phyloP scores from a whole-genome alignment of 2,888 invertebrate genomes.

The Nemotelus pantherinus region DNA sequence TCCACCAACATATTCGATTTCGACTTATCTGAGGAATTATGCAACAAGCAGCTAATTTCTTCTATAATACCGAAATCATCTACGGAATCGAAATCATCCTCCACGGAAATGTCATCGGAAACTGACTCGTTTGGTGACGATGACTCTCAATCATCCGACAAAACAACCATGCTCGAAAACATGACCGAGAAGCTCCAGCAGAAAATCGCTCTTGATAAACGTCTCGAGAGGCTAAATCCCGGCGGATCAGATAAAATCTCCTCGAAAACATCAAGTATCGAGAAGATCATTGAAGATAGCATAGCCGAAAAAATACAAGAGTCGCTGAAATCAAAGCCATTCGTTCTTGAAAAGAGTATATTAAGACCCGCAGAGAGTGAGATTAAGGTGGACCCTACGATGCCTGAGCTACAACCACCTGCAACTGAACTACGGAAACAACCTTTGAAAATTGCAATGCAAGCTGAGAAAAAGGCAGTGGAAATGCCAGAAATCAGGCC shows the following conservation, averaged over 20 bases:
- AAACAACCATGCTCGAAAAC: constrained; percentile 59
- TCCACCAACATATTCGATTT: constrained; percentile 48
- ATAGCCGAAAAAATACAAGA: constrained; percentile 58
- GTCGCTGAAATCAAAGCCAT: constrained; percentile 55
- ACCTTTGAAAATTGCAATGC: neutral
- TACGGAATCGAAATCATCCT: constrained; percentile 61
- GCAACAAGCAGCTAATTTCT: constrained; percentile 52
- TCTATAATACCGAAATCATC: constrained; percentile 33
- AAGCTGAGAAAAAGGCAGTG: neutral
- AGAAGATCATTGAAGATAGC: constrained; percentile 58
- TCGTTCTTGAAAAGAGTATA: constrained; percentile 48
- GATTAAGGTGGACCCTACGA: constrained; percentile 39
- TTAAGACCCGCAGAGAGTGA: constrained; percentile 47
- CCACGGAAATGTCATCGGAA: constrained; percentile 61
- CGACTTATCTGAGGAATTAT: constrained; percentile 55
- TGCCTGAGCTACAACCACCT: constrained; percentile 41
- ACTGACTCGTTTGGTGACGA: constrained; percentile 63
- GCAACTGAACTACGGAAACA: neutral
- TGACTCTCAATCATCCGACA: constrained; percentile 64
- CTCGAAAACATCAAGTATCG: constrained; percentile 54
- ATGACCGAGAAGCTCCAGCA: constrained; percentile 58
- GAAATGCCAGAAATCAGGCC: neutral
- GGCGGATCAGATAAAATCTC: constrained; percentile 52
- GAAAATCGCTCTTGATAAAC: constrained; percentile 55
- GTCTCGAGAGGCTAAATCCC: constrained; percentile 40